Evolutionary conservation across 2,888 invertebrate species (phyloP).

Genomic region (Caenorhabditis panamensis): DNA sequence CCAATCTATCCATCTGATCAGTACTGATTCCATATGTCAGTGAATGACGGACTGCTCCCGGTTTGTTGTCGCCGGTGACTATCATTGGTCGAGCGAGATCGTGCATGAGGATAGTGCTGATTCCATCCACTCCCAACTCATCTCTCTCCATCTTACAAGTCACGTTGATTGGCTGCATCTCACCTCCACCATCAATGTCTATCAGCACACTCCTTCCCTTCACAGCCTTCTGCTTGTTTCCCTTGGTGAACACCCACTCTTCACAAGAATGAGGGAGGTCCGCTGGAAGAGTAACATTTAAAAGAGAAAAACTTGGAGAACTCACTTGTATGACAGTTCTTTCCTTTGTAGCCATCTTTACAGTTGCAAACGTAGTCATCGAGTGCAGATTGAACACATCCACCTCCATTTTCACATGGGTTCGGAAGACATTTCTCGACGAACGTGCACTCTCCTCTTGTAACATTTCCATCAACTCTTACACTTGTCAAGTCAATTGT

Average conservation of each 20-base stretch:
- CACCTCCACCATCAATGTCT: conserved; percentile 80
- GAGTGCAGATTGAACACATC: conserved; percentile 72
- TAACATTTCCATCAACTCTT: conserved; percentile 68
- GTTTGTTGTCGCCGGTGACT: conserved; percentile 76
- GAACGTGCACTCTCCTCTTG: conserved; percentile 69
- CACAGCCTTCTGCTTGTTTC: conserved; percentile 54
- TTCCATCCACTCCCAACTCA: conserved; percentile 62
- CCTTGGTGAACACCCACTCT: conserved; percentile 71
- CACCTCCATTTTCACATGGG: conserved; percentile 77
- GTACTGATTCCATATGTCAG: conserved; percentile 74
- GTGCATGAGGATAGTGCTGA: conserved; percentile 68
- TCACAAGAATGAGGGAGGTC: conserved; percentile 77
- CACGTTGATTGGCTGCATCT: conserved; percentile 73
- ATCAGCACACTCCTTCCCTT: conserved; percentile 71
- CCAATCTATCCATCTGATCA: conserved; percentile 75
- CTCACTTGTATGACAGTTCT: conserved; percentile 78
- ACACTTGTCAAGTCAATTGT: conserved; percentile 76
- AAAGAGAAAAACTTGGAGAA: conserved; percentile 7
- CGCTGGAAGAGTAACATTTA: conserved; percentile 62
- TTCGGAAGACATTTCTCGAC: conserved; percentile 76
- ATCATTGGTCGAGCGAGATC: conserved; percentile 69
- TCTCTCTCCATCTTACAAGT: conserved; percentile 71
- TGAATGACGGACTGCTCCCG: conserved; percentile 75
- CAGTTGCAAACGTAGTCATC: conserved; percentile 74
- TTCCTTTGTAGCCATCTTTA: conserved; percentile 72